phyloP scores from a whole-genome alignment of 2,888 invertebrate genomes.

The Mechanitis messenoides region DNA sequence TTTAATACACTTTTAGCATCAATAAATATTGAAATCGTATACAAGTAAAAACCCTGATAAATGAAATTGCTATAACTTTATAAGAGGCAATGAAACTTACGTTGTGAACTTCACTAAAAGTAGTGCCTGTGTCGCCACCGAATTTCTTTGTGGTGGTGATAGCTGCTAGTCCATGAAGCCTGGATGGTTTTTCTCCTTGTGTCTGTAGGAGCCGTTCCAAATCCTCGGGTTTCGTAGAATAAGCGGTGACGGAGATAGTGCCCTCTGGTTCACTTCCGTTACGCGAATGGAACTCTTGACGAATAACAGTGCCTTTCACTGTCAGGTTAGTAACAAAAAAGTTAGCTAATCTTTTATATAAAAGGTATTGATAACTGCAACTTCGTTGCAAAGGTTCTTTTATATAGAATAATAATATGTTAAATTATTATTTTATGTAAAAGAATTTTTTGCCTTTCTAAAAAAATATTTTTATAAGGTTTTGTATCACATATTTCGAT shows the following conservation, averaged over 20 bases:
- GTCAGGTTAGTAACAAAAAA: constrained; percentile 30
- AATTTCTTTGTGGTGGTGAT: constrained; percentile 70
- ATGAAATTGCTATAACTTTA: constrained; percentile 11
- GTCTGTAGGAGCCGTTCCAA: constrained; percentile 58
- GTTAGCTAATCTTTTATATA: constrained; percentile 32
- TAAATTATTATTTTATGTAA: too few relatives aligned
- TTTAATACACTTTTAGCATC: too few relatives aligned
- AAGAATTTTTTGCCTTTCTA: background rate
- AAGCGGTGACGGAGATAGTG: constrained; percentile 82
- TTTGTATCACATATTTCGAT: too few relatives aligned
- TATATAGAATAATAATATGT: background rate
- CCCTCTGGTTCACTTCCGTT: constrained; percentile 83
- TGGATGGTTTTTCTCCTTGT: constrained; percentile 58
- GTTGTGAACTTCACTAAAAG: constrained; percentile 53
- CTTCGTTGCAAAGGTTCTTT: constrained; percentile 5
- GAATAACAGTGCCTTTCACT: constrained; percentile 85
- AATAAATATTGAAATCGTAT: too few relatives aligned
- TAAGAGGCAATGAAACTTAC: constrained; percentile 39
- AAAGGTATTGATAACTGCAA: constrained; percentile 30
- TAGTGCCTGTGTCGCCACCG: constrained; percentile 62
- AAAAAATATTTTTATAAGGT: background rate
- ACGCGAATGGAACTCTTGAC: constrained; percentile 81
- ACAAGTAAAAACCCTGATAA: background rate
- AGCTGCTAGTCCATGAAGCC: constrained; percentile 66
- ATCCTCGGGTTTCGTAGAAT: constrained; percentile 80